Evolutionary conservation across 2,113 vertebrate species (phyloP).

Genomic region (Amphiprion percula): DNA sequence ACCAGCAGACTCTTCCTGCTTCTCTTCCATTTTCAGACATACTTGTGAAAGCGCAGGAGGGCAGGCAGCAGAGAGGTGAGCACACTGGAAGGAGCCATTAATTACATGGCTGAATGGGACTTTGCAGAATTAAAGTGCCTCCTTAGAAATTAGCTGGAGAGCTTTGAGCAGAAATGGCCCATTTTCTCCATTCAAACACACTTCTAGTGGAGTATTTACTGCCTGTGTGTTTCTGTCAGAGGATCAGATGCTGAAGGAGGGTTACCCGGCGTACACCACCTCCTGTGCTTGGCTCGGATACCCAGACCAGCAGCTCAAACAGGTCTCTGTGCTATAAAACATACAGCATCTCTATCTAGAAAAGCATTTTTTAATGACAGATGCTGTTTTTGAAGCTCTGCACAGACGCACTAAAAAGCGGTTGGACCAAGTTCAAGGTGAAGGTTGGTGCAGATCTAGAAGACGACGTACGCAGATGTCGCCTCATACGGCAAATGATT

Average conservation of each 20-base stretch:
- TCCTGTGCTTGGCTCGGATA: slow-evolving; percentile 87
- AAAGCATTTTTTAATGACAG: not conserved
- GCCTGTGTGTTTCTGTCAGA: slow-evolving; percentile 70
- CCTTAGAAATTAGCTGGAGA: slow-evolving; percentile 37
- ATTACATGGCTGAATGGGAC: slow-evolving; percentile 33
- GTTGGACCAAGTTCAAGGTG: slow-evolving; percentile 87
- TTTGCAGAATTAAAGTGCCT: slow-evolving; percentile 28
- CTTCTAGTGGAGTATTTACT: not conserved
- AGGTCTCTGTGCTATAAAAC: slow-evolving; percentile 68
- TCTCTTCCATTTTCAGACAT: slow-evolving; percentile 77
- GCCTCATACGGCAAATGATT: slow-evolving; percentile 84
- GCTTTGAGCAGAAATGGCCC: slow-evolving; percentile 27
- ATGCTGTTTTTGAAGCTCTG: slow-evolving; percentile 69
- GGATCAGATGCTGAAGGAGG: slow-evolving; percentile 80
- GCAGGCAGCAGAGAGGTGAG: slow-evolving; percentile 84
- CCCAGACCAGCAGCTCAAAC: slow-evolving; percentile 83
- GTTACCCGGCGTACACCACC: slow-evolving; percentile 87
- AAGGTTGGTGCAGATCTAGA: slow-evolving; percentile 87
- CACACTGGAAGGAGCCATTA: slow-evolving; percentile 24
- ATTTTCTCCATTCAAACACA: slow-evolving; percentile 20
- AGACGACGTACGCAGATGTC: slow-evolving; percentile 85
- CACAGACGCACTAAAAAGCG: slow-evolving; percentile 70
- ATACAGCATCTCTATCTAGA: not conserved
- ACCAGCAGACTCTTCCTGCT: slow-evolving; percentile 3
- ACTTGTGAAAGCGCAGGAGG: slow-evolving; percentile 80